These are phyloP conservation scores for Ylistrum balloti DNA, from an alignment of 1,140 invertebrate species.

Conservation along the genomic window DNA sequence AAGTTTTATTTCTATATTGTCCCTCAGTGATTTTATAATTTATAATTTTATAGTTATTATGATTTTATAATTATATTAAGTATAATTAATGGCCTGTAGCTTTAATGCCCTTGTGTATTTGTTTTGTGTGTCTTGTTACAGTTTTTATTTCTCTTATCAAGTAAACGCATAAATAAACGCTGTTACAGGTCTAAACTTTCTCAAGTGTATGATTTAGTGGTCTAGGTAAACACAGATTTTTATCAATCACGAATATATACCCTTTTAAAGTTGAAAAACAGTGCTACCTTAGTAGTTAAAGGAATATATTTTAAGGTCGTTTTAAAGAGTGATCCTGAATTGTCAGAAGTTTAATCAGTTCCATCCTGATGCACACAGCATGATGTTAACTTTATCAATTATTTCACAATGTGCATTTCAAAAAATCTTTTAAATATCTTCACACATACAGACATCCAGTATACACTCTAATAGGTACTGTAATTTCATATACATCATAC, in stretches of 20 bases:
- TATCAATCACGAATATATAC: neutral
- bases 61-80: too few species aligned
- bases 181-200: neutral
- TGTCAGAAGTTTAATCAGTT: neutral
- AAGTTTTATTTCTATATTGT: too few species aligned
- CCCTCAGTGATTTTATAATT: too few species aligned
- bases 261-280: neutral
- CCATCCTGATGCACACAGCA: neutral
- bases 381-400: neutral
- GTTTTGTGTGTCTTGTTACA: too few species aligned
- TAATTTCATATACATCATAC: too few species aligned
- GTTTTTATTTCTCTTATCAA: neutral
- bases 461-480: too few species aligned
- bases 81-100: too few species aligned
- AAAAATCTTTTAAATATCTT: neutral
- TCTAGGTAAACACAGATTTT: neutral
- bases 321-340: neutral
- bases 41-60: too few species aligned
- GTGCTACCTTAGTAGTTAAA: neutral
- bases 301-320: neutral
- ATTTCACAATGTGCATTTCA: too few species aligned
- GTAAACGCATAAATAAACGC: neutral
- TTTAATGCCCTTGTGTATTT: too few species aligned
- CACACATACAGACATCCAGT: too few species aligned
- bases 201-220: neutral